Evolutionary conservation across 2,113 vertebrate species (phyloP).

Genomic region (Microcebus griseorufus): DNA sequence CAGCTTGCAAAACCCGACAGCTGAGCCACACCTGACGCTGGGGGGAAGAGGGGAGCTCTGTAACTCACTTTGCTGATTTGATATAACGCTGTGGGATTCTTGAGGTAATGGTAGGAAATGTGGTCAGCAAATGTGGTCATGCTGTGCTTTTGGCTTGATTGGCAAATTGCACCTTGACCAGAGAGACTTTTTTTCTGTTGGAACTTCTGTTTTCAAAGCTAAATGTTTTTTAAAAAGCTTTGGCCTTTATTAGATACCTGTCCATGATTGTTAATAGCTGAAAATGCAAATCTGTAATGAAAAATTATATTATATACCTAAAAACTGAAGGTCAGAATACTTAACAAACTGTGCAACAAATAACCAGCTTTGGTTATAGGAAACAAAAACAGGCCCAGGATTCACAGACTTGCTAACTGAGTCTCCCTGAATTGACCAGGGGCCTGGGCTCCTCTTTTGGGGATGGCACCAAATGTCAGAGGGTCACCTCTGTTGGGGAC

Average conservation of each 20-base stretch:
- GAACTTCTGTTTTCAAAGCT: constrained; percentile 18
- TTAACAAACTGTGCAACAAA: not conserved
- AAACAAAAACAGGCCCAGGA: not conserved
- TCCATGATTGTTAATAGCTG: not conserved
- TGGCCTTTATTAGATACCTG: not conserved
- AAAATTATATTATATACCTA: not conserved
- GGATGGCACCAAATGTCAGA: not conserved
- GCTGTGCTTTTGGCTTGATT: not conserved
- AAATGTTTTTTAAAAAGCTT: not conserved
- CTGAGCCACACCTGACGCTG: not conserved
- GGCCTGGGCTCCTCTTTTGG: not conserved
- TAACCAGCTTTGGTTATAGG: not conserved
- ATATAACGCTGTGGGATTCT: not conserved
- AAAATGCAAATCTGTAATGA: not conserved
- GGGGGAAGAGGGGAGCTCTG: not conserved
- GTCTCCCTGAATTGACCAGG: not conserved
- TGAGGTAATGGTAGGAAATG: not conserved
- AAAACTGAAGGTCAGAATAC: not conserved
- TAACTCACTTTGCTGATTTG: not conserved
- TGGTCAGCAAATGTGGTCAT: not conserved
- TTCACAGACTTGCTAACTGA: not conserved
- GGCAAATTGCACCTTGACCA: not conserved
- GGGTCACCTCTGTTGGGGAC: not conserved
- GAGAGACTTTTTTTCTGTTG: not conserved
- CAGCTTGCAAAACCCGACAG: not conserved